Percentiles rank a stretch among this genome's conserved stretches.
Conservation (phyloP, 2,888 invertebrate genomes). For the Halictus ligatus region DNA sequence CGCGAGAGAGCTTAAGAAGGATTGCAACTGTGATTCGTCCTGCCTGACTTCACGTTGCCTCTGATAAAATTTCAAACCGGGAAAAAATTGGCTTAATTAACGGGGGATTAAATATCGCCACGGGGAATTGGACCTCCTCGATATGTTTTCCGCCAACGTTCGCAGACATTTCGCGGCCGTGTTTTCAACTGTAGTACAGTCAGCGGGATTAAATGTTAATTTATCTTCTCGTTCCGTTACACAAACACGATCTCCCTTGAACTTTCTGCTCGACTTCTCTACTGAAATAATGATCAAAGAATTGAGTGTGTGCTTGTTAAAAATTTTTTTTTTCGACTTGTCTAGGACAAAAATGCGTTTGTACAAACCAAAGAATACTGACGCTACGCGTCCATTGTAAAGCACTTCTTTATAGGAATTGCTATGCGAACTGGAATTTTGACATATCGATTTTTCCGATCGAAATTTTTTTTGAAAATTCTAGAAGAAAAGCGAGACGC, state of each 20-base stretch:
- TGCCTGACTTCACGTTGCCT: neutral
- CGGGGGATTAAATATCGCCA: slow-evolving; percentile 32
- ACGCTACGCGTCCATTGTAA: neutral
- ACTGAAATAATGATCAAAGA: neutral
- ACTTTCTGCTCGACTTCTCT: neutral
- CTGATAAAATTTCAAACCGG: slow-evolving; percentile 28
- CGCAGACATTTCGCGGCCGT: neutral
- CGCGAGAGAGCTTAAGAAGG: slow-evolving; percentile 26
- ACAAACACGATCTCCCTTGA: neutral
- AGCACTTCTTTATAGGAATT: neutral
- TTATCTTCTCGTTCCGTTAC: neutral
- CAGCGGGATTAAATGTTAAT: neutral
- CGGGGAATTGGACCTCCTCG: neutral
- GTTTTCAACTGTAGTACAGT: neutral
- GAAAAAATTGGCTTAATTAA: slow-evolving; percentile 35
- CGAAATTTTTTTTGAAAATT: neutral
- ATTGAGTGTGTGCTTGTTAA: neutral
- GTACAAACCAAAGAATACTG: neutral
- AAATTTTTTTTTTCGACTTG: neutral
- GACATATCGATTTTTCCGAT: neutral
- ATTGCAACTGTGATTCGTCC: slow-evolving; percentile 25
- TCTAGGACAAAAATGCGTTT: neutral
- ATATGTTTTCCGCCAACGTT: neutral
- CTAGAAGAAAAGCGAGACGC: neutral
- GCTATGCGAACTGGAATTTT: neutral